These are phyloP conservation scores for Lerista edwardsae DNA, from an alignment of 2,797 vertebrate species.

Conservation along the genomic window DNA sequence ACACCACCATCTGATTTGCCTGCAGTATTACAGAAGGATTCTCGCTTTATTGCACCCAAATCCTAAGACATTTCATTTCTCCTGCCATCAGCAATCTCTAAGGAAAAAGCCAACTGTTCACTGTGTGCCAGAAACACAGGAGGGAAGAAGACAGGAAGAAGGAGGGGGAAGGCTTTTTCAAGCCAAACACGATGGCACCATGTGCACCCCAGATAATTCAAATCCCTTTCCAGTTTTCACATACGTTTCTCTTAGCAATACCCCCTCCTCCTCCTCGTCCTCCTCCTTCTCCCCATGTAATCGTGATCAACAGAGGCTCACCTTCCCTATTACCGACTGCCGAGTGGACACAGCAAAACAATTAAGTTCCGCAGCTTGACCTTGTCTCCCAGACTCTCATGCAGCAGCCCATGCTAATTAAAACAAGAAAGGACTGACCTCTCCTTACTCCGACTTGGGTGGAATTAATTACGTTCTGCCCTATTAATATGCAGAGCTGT, in stretches of 20 bases:
- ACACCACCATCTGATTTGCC: conserved; percentile 18
- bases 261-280: background rate
- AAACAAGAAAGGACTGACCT: conserved; percentile 44
- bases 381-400: background rate
- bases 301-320: background rate
- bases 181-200: no score
- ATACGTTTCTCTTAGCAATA: background rate
- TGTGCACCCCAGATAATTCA: background rate
- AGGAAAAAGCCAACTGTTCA: background rate
- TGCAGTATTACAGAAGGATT: conserved; percentile 23
- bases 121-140: background rate
- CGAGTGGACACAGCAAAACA: conserved; percentile 4
- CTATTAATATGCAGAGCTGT: background rate
- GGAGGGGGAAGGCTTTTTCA: background rate
- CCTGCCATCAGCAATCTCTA: conserved; percentile 1
- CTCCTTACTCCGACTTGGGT: conserved; percentile 25
- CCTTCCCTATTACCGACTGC: background rate
- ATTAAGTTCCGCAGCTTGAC: conserved; percentile 20
- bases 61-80: conserved; percentile 17
- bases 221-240: background rate
- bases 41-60: conserved; percentile 24
- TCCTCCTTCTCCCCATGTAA: background rate
- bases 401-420: conserved; percentile 49
- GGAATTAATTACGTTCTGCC: conserved; percentile 61
- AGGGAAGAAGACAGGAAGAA: background rate